Base-by-base conservation (phyloP, 1,140 invertebrate species). In the Wiebesia pumilae region DNA sequence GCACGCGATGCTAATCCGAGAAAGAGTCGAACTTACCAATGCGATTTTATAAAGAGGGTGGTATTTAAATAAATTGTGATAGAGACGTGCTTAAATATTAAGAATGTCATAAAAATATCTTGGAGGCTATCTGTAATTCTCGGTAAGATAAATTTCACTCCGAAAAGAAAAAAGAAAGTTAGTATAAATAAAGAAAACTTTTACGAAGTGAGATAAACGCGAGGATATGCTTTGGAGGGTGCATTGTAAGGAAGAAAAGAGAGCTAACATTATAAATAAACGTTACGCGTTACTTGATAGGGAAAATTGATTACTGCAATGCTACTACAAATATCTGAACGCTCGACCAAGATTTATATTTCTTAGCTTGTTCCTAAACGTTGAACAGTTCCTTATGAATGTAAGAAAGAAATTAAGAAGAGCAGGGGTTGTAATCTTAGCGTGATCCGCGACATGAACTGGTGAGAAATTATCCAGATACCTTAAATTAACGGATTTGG, bases 141-240 rank as follows among this genome's bases (percentile, higher is more conserved):
- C 47, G 21, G 51, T 75, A 83, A 83, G 38, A 40, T 71, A 73
- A 51, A 54, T 33, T 75, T 40, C 35, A 14, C 14, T 62, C 51
- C 62, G 33, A 75, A 35, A 12, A 4, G 51, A 75, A 30, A 47
- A n/a, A n/a, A 47, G 16, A 62, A 58, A 79, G 40, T 24, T 67
- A 83, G 38, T 58, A 65, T 73, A 81, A 85, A 85, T 51, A 54
- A 69, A 21, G 30, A 81, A 81, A 3, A 38, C 79, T 73, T 75
- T 77, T 62, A 75, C 24, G 27, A 81, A 75, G 30, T 65, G 12
- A 80, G 47, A 35, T 54, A 65, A 73, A 69, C 38, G 30, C 38
- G 40, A 40, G 38, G 73, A 79, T 86, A 86, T 86, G 85, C 67
- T 86, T 83, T 67, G 85, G 62, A 83, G 85, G 84, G 85, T 78